Percentiles rank a stretch among this genome's conserved stretches.
Evolutionary conservation across 2,888 invertebrate genomes (phyloP).

Genomic region (Hololepta plana): DNA sequence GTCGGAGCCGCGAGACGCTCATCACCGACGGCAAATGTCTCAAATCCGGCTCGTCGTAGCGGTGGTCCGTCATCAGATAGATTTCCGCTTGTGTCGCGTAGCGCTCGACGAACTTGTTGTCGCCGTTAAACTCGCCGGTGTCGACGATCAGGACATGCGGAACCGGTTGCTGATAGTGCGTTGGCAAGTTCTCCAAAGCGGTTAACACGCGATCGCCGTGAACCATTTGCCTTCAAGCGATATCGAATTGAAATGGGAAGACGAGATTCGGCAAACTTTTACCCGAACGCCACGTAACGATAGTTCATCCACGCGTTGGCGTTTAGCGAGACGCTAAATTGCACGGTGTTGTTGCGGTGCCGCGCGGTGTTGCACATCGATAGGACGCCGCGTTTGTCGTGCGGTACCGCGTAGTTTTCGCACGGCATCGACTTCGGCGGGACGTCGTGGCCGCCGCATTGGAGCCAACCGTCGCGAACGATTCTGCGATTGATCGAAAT

Average conservation of each 20-base stretch:
- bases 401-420: constrained; percentile 48
- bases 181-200: constrained; percentile 39
- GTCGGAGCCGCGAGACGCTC: too few relatives aligned
- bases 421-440: constrained; percentile 31
- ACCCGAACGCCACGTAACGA: constrained; percentile 57
- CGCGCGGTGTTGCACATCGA: constrained; percentile 52
- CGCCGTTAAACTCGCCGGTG: constrained; percentile 20
- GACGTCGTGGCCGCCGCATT: constrained; percentile 38
- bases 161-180: constrained; percentile 41
- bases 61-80: too few relatives aligned
- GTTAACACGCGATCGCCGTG: constrained; percentile 43
- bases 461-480: constrained; percentile 51
- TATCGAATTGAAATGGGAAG: constrained; percentile 1
- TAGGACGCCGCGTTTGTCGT: constrained; percentile 47
- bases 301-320: constrained; percentile 52
- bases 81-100: too few relatives aligned
- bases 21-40: too few relatives aligned
- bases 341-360: constrained; percentile 45
- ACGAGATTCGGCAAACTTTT: constrained; percentile 8
- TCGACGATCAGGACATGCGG: constrained; percentile 14
- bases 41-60: too few relatives aligned
- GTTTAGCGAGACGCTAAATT: constrained; percentile 49
- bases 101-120: too few relatives aligned
- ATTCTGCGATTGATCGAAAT: constrained; percentile 26
- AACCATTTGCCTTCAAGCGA: constrained; percentile 35